phyloP scores from a whole-genome alignment of 2,797 vertebrate genomes.

The Luscinia megarhynchos region DNA sequence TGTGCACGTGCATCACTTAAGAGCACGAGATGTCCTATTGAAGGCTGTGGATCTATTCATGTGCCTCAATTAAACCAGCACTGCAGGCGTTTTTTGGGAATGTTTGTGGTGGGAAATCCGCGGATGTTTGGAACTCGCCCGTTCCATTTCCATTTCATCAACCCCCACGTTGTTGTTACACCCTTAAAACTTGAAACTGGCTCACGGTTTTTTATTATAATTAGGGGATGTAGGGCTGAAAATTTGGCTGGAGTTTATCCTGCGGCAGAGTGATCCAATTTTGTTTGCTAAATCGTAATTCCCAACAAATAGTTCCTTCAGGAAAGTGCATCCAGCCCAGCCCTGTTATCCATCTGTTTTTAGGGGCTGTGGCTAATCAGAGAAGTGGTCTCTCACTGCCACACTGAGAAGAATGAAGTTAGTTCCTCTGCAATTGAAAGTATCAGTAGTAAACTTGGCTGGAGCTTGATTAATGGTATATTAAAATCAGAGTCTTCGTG shows the following conservation, averaged over 20 bases:
- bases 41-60: background rate
- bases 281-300: constrained; percentile 20
- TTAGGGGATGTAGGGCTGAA: background rate
- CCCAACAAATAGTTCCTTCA: constrained; percentile 7
- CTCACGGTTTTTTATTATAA: background rate
- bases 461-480: constrained; percentile 84
- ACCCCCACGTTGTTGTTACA: background rate
- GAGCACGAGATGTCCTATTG: background rate
- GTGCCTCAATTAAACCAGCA: background rate
- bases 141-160: background rate
- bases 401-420: constrained; percentile 60
- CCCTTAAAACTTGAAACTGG: background rate
- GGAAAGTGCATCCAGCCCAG: background rate
- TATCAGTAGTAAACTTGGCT: constrained; percentile 80
- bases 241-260: background rate
- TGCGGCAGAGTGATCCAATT: background rate
- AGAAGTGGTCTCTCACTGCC: constrained; percentile 47
- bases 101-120: background rate
- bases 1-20: constrained; percentile 39
- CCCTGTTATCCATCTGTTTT: constrained; percentile 44
- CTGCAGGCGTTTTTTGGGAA: background rate
- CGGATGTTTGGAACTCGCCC: background rate
- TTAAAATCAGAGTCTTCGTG: constrained; percentile 82
- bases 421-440: constrained; percentile 72
- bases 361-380: constrained; percentile 62